Conservation (phyloP, 2,113 vertebrate species). For the Tenrec ecaudatus region DNA sequence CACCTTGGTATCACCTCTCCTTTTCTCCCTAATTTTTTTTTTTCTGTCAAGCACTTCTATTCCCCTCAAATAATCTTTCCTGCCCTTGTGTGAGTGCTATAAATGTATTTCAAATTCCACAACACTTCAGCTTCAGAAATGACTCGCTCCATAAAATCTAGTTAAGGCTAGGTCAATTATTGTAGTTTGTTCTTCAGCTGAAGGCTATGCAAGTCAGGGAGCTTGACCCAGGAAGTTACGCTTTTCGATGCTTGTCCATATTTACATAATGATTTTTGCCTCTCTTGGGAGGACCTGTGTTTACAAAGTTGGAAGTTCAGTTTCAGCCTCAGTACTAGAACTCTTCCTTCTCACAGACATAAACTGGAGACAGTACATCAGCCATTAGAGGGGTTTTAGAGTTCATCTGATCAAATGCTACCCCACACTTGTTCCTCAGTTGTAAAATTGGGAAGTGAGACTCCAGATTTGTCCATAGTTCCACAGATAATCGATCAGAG, state of each 20-base stretch:
- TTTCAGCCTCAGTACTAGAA: neutral
- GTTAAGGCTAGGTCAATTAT: neutral
- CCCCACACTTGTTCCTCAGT: neutral
- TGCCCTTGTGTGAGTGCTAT: neutral
- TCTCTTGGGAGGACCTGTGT: neutral
- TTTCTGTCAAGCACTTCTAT: neutral
- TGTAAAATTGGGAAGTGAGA: neutral
- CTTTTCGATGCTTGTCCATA: slow-evolving; percentile 6
- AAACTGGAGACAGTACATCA: neutral
- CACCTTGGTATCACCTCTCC: neutral
- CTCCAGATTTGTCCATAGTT: neutral
- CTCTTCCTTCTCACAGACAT: neutral
- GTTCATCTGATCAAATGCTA: neutral
- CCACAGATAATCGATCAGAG: slow-evolving; percentile 39
- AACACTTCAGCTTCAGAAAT: neutral
- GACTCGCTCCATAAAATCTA: neutral
- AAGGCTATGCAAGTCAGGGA: neutral
- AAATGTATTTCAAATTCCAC: neutral
- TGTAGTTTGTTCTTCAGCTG: neutral
- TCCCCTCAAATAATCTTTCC: neutral
- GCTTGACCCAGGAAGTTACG: neutral
- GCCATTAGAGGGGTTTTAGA: neutral
- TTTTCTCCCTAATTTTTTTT: neutral
- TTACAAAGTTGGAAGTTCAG: neutral
- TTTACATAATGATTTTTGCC: slow-evolving; percentile 40